Evolutionary conservation across 2,888 invertebrate genomes (phyloP), one percentile per base, ranked within the genome.

Genomic region (Drosophila anceps): DNA sequence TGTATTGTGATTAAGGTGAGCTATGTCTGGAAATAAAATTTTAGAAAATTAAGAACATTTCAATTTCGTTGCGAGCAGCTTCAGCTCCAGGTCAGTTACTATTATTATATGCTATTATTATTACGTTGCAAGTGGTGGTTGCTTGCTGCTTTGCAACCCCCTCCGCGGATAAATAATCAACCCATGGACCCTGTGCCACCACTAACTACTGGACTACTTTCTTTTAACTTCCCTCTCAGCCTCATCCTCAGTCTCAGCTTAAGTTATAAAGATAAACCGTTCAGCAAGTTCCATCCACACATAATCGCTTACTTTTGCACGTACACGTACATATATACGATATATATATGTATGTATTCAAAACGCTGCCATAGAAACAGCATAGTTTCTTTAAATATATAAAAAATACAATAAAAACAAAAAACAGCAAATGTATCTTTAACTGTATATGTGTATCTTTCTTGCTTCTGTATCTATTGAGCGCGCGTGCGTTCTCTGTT

Each of bases 401-500:
- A 51, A 71, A n/a, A 69, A 29, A 51, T 5, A 27, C 24, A 69
- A 44, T 57, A 41, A 31, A 62, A 66, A 35, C 53, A 24, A 59
- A 31, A 58, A 29, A 55, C 9, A 59, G 33, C 71, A 55, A 55
- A 68, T 88, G 81, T 83, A 83, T 83, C 83, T 85, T 80, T 57
- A 48, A 85, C 29, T 50, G 48, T 50, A 50, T 50, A 50, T 50
- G 18, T 50, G 48, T 50, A 53, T 53, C 60, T 69, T 79, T 71
- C 24, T 69, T 61, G 51, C 39, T 60, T 68, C 57, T 72, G 74
- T 85, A 75, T 85, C 69, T 69, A 39, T 15, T 50, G 66, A 88
- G 84, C 64, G 83, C 83, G 83, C 83, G 68, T 85, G 83, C 83
- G 83, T 83, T 85, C 64, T 85, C 64, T 64, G 35, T 59, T 48